Base-by-base conservation (phyloP, 2,113 vertebrate genomes). In the Ammodytes dubius region DNA sequence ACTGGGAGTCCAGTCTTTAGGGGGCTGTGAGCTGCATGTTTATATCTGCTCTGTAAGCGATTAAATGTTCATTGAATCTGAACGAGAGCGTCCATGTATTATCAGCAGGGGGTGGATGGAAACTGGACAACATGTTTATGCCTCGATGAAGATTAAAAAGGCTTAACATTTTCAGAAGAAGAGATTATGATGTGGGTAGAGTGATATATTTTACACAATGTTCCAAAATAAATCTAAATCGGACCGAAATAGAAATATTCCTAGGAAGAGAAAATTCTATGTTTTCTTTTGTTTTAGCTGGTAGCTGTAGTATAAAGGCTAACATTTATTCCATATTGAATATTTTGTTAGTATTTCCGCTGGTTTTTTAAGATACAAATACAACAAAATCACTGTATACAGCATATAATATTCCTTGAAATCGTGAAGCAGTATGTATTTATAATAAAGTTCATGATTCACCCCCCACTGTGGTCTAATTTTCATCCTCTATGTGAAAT, bases 61-160 rank as follows among this genome's bases (percentile, higher is more conserved):
- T 89, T 84, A 82, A 92, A 90, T 79, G 63, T 73, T 84, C 89
- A 88, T 9, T 66, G 75, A 82, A 79, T 90, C 70, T 71, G 66
- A 90, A 87, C 73, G 19, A 81, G 83, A 72, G 61, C 53, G 39
- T 50, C 69, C n/a, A 6, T 70, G 74, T 73, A 63, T 75, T 71
- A 85, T 87, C 81, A 81, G 79, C 57, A 77, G 72, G 68, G 83
- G 78, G 56, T 73, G 70, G 73, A 76, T 71, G 11, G 60, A 85
- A 65, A 81, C 53, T 86, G 68, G 74, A 77, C 79, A 73, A 70
- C 74, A 84, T 75, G 65, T 81, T 79, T 59, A 60, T 46, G 81
- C 57, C 52, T 88, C 35, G 11, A 57, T 88, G 67, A 60, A 84
- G 84, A 91, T 89, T 84, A 83, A 84, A 27, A 40, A 72, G 83